Evolutionary conservation across 2,113 vertebrate species (phyloP).

Genomic region (Sigmodon hispidus): DNA sequence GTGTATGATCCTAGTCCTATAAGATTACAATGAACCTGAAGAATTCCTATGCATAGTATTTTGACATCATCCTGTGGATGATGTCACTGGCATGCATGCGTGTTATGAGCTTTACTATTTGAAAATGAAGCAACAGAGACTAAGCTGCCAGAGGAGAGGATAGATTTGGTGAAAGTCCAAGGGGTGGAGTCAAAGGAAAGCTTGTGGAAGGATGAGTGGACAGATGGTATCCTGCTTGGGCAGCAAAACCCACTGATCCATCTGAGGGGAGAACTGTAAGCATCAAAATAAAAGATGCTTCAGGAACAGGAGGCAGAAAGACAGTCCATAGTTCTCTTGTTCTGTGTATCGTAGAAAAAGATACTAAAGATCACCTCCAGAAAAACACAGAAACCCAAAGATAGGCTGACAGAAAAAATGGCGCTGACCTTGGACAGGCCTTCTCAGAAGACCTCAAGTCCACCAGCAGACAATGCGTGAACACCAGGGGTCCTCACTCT

Average conservation of each 20-base stretch:
- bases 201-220: too few relatives aligned
- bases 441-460: neutral
- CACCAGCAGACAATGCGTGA: neutral
- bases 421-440: neutral
- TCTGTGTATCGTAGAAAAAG: neutral
- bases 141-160: neutral
- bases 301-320: neutral
- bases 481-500: neutral
- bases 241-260: neutral
- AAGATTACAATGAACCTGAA: neutral
- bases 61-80: neutral
- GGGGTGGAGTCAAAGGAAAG: neutral
- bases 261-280: neutral
- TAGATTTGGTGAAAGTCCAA: neutral
- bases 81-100: neutral
- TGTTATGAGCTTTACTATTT: neutral
- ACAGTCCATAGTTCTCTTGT: neutral
- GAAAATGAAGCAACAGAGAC: neutral
- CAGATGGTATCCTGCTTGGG: too few relatives aligned
- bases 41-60: neutral
- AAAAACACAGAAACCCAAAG: neutral
- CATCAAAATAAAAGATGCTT: neutral
- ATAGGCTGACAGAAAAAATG: neutral
- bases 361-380: neutral
- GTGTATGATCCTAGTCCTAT: neutral